Conservation (phyloP, 2,113 vertebrate species). For the Gymnocephalus cernua region DNA sequence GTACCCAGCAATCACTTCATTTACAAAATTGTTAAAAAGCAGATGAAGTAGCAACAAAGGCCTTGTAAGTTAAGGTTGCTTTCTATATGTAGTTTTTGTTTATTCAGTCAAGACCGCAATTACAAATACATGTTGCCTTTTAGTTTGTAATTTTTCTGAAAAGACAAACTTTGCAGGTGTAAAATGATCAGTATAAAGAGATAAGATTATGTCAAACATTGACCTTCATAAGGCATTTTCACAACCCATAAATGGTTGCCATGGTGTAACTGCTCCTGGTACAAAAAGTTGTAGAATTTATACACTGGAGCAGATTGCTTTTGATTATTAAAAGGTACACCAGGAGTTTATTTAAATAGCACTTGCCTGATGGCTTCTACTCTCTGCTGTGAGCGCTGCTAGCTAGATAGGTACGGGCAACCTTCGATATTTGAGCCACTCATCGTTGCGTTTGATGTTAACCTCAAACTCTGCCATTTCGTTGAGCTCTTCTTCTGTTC, state of each 20-base stretch:
- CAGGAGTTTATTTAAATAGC: too few species aligned
- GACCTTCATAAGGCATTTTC: neutral
- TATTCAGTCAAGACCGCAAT: neutral
- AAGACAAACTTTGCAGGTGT: neutral
- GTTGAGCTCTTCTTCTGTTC: too few species aligned
- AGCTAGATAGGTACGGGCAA: too few species aligned
- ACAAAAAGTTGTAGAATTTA: too few species aligned
- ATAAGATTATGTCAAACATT: neutral
- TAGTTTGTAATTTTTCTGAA: too few species aligned
- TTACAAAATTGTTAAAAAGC: neutral
- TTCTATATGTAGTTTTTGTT: neutral
- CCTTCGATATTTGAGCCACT: too few species aligned
- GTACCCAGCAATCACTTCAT: neutral
- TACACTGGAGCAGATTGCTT: neutral
- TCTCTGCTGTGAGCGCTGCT: too few species aligned
- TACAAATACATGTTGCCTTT: neutral
- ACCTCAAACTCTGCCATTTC: too few species aligned
- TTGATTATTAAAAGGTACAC: neutral
- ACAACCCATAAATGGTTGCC: neutral
- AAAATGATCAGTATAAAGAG: neutral
- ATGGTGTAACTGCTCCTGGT: neutral
- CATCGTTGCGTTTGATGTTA: too few species aligned
- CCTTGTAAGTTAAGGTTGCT: neutral
- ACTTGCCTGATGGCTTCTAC: too few species aligned
- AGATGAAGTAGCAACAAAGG: neutral